Conservation (phyloP, 2,797 vertebrate genomes). For the Oreonectes daqikongensis region DNA sequence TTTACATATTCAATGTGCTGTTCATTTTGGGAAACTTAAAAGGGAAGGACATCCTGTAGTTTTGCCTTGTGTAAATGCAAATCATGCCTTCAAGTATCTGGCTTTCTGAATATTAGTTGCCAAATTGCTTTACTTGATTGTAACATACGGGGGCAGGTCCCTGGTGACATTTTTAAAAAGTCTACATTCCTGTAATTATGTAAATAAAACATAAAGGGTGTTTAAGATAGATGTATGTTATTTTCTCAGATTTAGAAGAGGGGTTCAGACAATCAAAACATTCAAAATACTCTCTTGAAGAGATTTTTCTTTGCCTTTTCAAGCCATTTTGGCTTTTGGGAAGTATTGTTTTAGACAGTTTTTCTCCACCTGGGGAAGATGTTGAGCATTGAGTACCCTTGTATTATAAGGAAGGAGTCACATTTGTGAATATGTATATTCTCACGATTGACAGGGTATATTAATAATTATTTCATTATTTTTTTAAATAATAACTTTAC, state of each 20-base stretch:
- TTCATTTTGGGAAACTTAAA: neutral
- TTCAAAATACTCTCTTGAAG: neutral
- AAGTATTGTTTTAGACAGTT: slow-evolving; percentile 5
- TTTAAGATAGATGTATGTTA: neutral
- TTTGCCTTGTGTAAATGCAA: slow-evolving; percentile 6
- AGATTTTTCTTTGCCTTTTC: neutral
- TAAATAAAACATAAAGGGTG: neutral
- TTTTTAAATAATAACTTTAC: slow-evolving; percentile 5
- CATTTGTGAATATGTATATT: neutral
- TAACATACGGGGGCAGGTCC: slow-evolving; percentile 29
- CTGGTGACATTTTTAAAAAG: neutral
- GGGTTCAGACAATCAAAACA: slow-evolving; percentile 31
- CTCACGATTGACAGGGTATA: neutral
- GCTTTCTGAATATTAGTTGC: neutral
- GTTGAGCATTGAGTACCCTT: slow-evolving; percentile 21
- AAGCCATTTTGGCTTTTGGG: neutral
- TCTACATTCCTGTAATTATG: neutral
- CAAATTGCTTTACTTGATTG: neutral
- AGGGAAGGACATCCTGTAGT: neutral
- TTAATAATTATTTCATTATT: neutral
- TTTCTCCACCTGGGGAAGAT: slow-evolving; percentile 23
- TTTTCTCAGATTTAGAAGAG: neutral
- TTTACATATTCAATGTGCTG: neutral
- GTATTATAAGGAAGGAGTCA: slow-evolving; percentile 3
- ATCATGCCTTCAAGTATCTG: neutral